Percentiles rank a stretch among this genome's conserved stretches.
Conservation (phyloP, 1,140 invertebrate species). For the Caerostris darwini region DNA sequence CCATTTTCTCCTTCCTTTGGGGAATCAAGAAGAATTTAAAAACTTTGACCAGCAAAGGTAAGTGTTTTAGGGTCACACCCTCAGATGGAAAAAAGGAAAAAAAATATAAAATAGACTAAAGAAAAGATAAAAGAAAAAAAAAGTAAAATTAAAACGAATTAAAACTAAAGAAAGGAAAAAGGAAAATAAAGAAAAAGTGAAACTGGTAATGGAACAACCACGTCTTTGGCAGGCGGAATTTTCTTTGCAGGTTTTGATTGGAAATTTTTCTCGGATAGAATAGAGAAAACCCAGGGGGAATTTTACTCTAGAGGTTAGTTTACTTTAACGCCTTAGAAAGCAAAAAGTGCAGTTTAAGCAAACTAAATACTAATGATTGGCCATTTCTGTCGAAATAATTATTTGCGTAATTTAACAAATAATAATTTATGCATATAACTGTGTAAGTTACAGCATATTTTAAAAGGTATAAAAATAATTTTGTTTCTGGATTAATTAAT, state of each 20-base stretch:
- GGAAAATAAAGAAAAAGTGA: too few relatives aligned
- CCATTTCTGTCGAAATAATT: too few relatives aligned
- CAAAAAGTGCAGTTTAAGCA: too few relatives aligned
- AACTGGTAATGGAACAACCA: constrained; percentile 63
- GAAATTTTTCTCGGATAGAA: not conserved
- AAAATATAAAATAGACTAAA: not conserved
- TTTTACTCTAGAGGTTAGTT: constrained; percentile 9
- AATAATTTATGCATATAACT: too few relatives aligned
- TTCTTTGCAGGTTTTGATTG: constrained; percentile 54
- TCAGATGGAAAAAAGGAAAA: not conserved
- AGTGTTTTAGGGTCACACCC: not conserved
- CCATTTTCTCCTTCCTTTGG: not conserved
- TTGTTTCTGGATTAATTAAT: not conserved
- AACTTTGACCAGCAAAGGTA: not conserved
- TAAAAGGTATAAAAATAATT: too few relatives aligned
- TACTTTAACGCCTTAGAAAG: not conserved
- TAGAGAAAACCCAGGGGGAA: constrained; percentile 19
- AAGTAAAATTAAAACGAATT: too few relatives aligned
- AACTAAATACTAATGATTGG: too few relatives aligned
- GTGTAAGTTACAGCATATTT: too few relatives aligned
- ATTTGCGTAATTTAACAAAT: too few relatives aligned
- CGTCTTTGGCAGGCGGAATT: constrained; percentile 51
- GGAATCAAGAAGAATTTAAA: not conserved
- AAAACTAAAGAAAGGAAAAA: not conserved
- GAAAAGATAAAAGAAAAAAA: too few relatives aligned